Evolutionary conservation across 2,113 vertebrate genomes (phyloP).

Genomic region (Cephalopholis sonnerati): DNA sequence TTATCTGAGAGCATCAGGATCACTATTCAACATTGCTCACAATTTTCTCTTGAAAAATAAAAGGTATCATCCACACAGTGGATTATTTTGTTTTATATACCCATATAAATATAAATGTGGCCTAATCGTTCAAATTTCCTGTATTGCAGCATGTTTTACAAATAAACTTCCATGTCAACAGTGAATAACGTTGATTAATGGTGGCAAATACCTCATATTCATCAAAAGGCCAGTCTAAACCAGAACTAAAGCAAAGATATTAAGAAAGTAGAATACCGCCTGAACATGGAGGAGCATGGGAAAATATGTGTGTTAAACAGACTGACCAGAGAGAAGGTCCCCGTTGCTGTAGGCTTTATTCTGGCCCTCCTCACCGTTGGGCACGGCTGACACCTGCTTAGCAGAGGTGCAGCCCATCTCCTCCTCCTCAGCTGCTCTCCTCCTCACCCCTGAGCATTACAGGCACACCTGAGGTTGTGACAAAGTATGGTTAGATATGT

Average conservation of each 20-base stretch:
- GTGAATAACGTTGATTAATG: neutral
- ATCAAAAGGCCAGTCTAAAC: neutral
- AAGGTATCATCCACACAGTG: neutral
- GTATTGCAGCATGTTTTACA: neutral
- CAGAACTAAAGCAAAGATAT: neutral
- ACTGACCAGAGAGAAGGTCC: slow-evolving; percentile 97
- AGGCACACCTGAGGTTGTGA: slow-evolving; percentile 66
- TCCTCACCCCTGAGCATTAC: slow-evolving; percentile 86
- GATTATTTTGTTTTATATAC: neutral
- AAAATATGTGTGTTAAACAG: neutral
- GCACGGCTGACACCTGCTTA: slow-evolving; percentile 99
- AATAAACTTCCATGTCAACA: neutral
- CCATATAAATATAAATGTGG: neutral
- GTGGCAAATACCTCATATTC: neutral
- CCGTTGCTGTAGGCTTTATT: slow-evolving; percentile 97
- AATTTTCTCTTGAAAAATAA: neutral
- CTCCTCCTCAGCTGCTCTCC: slow-evolving; percentile 89
- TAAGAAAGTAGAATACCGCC: no score
- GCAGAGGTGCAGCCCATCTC: slow-evolving; percentile 99
- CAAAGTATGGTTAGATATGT: neutral
- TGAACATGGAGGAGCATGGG: neutral
- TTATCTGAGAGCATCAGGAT: neutral
- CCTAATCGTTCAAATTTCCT: neutral
- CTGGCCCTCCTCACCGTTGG: slow-evolving; percentile 96
- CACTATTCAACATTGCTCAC: neutral